Evolutionary conservation across 2,888 invertebrate genomes (phyloP), one percentile per base, ranked within the genome.

Genomic region (Quadroppia sp.): DNA sequence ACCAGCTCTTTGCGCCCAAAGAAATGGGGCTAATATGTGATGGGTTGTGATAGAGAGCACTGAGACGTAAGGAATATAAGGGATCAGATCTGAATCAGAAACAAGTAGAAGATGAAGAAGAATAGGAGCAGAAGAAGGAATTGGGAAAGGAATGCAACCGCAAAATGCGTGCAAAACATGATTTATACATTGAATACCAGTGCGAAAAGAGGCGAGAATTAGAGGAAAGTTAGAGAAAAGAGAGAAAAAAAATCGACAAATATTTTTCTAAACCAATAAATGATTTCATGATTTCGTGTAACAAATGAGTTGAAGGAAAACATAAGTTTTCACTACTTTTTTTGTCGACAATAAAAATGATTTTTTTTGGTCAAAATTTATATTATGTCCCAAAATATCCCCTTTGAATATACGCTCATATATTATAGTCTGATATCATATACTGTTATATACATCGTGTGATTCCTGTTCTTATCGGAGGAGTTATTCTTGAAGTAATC

Each of bases 11-110:
- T 45, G 53, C 6, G 23, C 23, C 7, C n/a, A 1, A 23, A 53
- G 53, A 53, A 53, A 53, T 53, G 53, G 53, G 53, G 53, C 53
- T 23, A 53, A 53, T 53, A 53, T 53, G 53, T 53, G 53, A 53
- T 53, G 53, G 9, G 53, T 53, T 53, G 23, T 53, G 53, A 53
- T 53, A 53, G 53, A 53, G 53, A 23, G 53, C 53, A 53, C 17
- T 53, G 13, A 53, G 28, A 53, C 53, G 53, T 53, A 53, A 53
- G 23, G 53, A 20, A 53, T 36, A 36, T 36, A 53, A 15, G 53
- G 53, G 53, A 53, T 53, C 53, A 53, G 53, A 53, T 53, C 23
- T 7, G 53, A 53, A 53, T 53, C 20, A 53, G 13, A 45, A 45
- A 45, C 15, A 45, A 45, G 45, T 45, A 45, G 45, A 45, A 45